Evolutionary conservation across 2,113 vertebrate species (phyloP), one percentile per base, ranked within the genome.

Genomic region (Sphaerodactylus townsendi): DNA sequence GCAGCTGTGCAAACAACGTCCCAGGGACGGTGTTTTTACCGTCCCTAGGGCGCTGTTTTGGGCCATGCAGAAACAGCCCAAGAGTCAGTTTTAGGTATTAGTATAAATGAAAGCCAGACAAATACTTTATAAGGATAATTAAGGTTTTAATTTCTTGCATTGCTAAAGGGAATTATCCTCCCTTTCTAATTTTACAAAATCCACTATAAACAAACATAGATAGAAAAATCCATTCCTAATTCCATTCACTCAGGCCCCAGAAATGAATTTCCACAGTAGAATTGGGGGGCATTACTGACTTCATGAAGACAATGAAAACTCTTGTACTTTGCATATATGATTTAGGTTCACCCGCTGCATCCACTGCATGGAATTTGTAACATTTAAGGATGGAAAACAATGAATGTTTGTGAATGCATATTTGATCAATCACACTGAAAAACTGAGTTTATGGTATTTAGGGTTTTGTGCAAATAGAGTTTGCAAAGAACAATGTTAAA

Each of bases 151-250:
- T 85, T 66, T 77, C 48, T 77, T 71, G 3, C 35, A 41, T 19
- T 64, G 59, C 44, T 64, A 77, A 78, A 82, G 41, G 59, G 14
- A 82, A 78, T 82, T 30, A 41, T 79, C 64, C 50, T 86, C 72
- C 17, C 71, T 77, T 78, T 78, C 44, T 41, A 33, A 64, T 70
- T 65, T 62, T 48, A 28, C 75, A 65, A 28, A 41, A 41, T 65
- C 28, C 37, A 62, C 4, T 17, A 83, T 50, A 66, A 68, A 74
- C 25, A 62, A 46, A 66, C 33, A 81, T 17, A n/a, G 46, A 5
- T 33, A 66, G 23, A 56, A 70, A 83, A 83, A 76, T 76, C 41
- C 41, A 64, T 75, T 66, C 23, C 44, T 75, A 66, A 66, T 66
- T 75, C 23, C 30, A 50, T 50, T 83, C 44, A 82, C 25, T n/a